Percentiles rank a stretch among this genome's conserved stretches.
phyloP scores from a whole-genome alignment of 1,140 invertebrate species.

The Drosophila sp. region DNA sequence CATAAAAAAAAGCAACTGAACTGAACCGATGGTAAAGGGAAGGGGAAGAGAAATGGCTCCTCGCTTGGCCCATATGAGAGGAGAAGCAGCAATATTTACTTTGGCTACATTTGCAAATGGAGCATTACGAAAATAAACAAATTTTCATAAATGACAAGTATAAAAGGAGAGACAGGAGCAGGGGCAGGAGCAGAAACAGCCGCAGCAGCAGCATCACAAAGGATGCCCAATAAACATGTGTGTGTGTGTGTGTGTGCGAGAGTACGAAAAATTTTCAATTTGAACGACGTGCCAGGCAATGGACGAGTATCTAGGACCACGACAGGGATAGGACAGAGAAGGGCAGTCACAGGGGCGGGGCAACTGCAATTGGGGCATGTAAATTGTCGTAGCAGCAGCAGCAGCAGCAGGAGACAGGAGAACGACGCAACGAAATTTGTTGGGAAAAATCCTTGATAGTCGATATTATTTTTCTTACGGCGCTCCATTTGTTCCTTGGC shows the following conservation, averaged over 20 bases:
- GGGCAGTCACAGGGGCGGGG: conserved; percentile 49
- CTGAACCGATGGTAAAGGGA: conserved; percentile 1
- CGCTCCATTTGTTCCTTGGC: conserved; percentile 79
- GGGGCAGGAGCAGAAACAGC: not conserved
- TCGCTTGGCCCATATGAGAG: conserved; percentile 45
- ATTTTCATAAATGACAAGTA: conserved; percentile 82
- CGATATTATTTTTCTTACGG: conserved; percentile 80
- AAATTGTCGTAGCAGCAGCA: conserved; percentile 67
- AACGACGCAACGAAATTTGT: conserved; percentile 33
- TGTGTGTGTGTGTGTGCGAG: conserved; percentile 38
- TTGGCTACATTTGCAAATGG: conserved; percentile 82
- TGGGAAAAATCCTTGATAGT: conserved; percentile 74
- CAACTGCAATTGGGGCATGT: conserved; percentile 75
- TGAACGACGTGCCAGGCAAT: conserved; percentile 69
- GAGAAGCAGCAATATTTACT: conserved; percentile 76
- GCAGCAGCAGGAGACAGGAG: conserved; percentile 23
- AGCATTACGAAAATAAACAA: conserved; percentile 82
- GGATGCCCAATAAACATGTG: conserved; percentile 45
- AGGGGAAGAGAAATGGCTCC: not conserved
- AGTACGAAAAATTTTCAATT: conserved; percentile 68
- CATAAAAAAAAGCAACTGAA: conserved; percentile 53
- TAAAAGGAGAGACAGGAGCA: conserved; percentile 55
- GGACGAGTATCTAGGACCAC: conserved; percentile 5
- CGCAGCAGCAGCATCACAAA: conserved; percentile 36
- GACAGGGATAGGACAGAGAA: conserved; percentile 14